Conservation (phyloP, 35 echinoderm and acorn worm species). For the Apostichopus japonicus region DNA sequence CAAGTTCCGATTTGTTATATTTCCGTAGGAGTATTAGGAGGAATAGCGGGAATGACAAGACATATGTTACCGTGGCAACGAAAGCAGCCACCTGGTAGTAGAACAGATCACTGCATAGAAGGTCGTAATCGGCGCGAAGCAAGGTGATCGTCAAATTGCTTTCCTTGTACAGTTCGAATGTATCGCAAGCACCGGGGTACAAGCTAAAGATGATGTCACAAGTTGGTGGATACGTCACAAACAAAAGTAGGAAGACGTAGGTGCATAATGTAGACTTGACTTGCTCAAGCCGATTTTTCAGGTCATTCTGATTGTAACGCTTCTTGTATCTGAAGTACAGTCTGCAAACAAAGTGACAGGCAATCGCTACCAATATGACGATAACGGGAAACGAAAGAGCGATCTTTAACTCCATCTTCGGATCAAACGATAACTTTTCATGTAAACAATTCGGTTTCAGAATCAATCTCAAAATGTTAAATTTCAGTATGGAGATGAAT, state of each 20-base stretch:
- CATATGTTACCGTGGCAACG: neutral
- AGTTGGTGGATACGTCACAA: slow-evolving; percentile 12
- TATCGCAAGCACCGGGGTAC: no score
- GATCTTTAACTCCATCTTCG: neutral
- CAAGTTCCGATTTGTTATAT: neutral
- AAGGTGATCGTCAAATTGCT: neutral
- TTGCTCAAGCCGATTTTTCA: neutral
- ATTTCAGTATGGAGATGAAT: neutral
- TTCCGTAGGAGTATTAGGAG: neutral
- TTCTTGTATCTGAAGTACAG: neutral
- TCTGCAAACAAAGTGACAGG: neutral
- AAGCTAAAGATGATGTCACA: no score
- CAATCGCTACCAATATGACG: neutral
- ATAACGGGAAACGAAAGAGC: neutral
- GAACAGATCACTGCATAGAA: neutral
- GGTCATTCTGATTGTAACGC: neutral
- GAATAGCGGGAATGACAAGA: neutral
- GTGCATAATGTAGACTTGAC: neutral
- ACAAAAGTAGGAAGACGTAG: neutral
- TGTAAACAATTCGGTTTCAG: slow-evolving; percentile 12
- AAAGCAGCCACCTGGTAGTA: slow-evolving; percentile 18
- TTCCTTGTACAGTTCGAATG: neutral
- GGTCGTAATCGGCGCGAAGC: slow-evolving; percentile 26
- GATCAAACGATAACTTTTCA: neutral
- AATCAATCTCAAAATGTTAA: slow-evolving; percentile 25